phyloP scores from a whole-genome alignment of 2,113 vertebrate genomes.

The Zapus hudsonius region DNA sequence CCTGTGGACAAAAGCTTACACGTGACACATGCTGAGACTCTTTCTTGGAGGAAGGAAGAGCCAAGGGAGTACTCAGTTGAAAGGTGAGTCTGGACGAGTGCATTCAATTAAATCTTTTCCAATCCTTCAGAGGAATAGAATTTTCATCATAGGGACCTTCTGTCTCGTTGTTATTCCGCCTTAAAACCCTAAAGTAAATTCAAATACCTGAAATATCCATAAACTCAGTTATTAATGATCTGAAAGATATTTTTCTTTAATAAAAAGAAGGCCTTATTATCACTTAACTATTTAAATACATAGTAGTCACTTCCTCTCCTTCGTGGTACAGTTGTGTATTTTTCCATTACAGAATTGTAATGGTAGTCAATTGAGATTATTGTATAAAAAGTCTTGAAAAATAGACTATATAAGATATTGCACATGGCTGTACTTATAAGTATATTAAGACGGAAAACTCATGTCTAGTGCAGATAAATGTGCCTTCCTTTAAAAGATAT shows the following conservation, averaged over 20 bases:
- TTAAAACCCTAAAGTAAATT: not conserved
- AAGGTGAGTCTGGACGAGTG: not conserved
- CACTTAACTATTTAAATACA: not conserved
- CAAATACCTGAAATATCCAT: not conserved
- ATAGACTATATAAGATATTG: not conserved
- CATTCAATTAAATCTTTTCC: not conserved
- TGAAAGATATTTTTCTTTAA: not conserved
- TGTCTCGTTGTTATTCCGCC: not conserved
- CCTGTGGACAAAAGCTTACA: not conserved
- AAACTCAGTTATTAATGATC: constrained; percentile 23
- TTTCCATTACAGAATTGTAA: not conserved
- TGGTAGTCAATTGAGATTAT: not conserved
- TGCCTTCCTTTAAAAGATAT: constrained; percentile 41
- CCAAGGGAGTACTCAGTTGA: not conserved
- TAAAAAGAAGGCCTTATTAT: not conserved
- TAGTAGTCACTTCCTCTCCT: not conserved
- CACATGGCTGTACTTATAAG: not conserved
- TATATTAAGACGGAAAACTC: not conserved
- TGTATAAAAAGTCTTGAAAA: not conserved
- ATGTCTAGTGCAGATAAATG: not conserved
- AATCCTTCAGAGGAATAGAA: not conserved
- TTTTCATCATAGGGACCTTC: not conserved
- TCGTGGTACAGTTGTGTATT: not conserved
- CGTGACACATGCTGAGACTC: not conserved
- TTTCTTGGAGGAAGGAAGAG: not conserved